These are phyloP conservation scores for Pentamera pediparva DNA, from an alignment of 53 echinoderm and acorn worm species.

Conservation along the genomic window DNA sequence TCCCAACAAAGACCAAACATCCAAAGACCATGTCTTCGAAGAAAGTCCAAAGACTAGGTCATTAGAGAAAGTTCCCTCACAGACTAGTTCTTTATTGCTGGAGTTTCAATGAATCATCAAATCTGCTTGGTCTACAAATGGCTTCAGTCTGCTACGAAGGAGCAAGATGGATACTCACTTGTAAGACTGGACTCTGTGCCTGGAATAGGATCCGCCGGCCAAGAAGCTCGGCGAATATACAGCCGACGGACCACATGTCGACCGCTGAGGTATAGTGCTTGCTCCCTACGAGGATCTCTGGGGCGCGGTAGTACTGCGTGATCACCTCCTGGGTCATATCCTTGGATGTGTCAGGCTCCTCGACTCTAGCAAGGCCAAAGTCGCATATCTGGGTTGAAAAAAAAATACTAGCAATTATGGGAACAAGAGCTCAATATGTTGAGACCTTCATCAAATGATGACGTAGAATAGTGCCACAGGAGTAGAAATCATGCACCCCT, in stretches of 20 bases:
- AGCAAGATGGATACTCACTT: too few relatives aligned
- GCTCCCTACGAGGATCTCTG: conserved; percentile 96
- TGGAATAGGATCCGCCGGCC: conserved; percentile 96
- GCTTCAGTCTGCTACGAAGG: too few relatives aligned
- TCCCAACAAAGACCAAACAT: too few relatives aligned
- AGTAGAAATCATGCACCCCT: too few relatives aligned
- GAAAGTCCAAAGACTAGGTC: too few relatives aligned
- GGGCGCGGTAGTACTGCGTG: conserved; percentile 99
- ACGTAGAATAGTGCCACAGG: background rate
- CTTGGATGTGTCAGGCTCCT: conserved; percentile 89
- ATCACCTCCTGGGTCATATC: conserved; percentile 99
- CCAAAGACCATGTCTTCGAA: too few relatives aligned
- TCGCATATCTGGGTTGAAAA: conserved; percentile 79
- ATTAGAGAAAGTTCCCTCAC: too few relatives aligned
- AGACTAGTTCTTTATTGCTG: background rate
- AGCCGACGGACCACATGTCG: conserved; percentile 99
- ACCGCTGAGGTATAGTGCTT: conserved; percentile 95
- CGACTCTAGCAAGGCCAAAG: conserved; percentile 97
- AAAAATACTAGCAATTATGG: too few relatives aligned
- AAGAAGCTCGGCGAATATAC: conserved; percentile 97
- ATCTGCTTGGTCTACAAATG: background rate
- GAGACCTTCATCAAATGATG: too few relatives aligned
- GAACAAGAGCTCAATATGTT: too few relatives aligned
- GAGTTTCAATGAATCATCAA: background rate
- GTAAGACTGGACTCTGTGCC: conserved; percentile 98